These are phyloP conservation scores for Parambassis ranga DNA, from an alignment of 2,797 vertebrate genomes.

Conservation along the genomic window DNA sequence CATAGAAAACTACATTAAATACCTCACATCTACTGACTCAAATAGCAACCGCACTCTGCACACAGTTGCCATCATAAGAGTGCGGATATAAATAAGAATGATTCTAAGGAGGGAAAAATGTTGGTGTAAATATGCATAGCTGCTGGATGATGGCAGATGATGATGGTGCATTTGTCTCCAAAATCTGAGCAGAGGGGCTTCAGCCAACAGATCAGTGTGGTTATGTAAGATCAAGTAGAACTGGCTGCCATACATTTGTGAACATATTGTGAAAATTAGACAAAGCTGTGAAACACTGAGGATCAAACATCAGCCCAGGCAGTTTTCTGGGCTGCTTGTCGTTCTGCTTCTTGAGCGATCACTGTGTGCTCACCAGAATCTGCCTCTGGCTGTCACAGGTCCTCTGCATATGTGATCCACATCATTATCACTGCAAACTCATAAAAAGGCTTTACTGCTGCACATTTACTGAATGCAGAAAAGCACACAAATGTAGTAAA, in stretches of 20 bases:
- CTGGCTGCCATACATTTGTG: not conserved
- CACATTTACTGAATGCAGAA: slow-evolving; percentile 11
- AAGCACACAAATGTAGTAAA: not conserved
- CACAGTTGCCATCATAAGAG: not conserved
- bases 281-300: slow-evolving; percentile 8
- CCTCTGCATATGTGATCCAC: slow-evolving; percentile 55
- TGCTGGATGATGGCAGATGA: not conserved
- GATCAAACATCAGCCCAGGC: slow-evolving; percentile 32
- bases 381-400: slow-evolving; percentile 49
- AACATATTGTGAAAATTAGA: slow-evolving; percentile 12
- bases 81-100: not conserved
- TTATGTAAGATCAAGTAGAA: slow-evolving; percentile 17
- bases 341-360: slow-evolving; percentile 58
- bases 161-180: not conserved
- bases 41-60: slow-evolving; percentile 15
- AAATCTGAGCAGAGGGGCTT: not conserved
- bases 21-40: slow-evolving; percentile 17
- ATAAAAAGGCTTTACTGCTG: slow-evolving; percentile 39
- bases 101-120: not conserved
- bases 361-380: slow-evolving; percentile 44
- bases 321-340: slow-evolving; percentile 46
- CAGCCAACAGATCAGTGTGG: not conserved
- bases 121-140: not conserved
- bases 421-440: slow-evolving; percentile 57
- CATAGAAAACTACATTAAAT: slow-evolving; percentile 22